phyloP scores from a whole-genome alignment of 1,140 invertebrate species.

The Steinernema khuongi region DNA sequence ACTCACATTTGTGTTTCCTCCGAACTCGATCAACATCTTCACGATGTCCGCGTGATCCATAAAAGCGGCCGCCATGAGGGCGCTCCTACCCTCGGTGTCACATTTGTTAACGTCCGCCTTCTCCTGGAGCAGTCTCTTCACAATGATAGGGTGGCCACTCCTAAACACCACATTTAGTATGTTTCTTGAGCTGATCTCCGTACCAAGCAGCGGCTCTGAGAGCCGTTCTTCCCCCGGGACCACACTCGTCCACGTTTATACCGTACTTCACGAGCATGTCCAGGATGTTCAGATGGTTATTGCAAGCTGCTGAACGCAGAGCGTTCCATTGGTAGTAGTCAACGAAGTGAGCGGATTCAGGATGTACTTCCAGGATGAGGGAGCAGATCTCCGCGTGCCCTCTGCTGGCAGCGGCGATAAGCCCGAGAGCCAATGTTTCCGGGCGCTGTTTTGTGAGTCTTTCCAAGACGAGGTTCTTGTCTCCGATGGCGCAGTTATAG shows the following conservation, averaged over 20 bases:
- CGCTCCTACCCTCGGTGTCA: conserved; percentile 35
- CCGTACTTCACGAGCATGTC: conserved; percentile 26
- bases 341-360: not conserved
- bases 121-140: conserved; percentile 25
- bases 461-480: conserved; percentile 17
- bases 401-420: conserved; percentile 29
- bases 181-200: not conserved
- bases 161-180: not conserved
- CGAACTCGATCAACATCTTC: conserved; percentile 18
- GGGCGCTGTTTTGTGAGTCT: not conserved
- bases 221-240: conserved; percentile 37
- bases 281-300: conserved; percentile 22
- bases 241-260: conserved; percentile 31
- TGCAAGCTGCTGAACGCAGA: conserved; percentile 33
- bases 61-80: conserved; percentile 38
- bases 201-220: conserved; percentile 36
- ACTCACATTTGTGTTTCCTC: conserved; percentile 25
- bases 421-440: not conserved
- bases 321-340: conserved; percentile 29
- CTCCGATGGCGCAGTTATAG: conserved; percentile 28
- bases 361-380: conserved; percentile 21
- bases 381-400: conserved; percentile 31
- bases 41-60: conserved; percentile 35
- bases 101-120: conserved; percentile 29
- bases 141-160: not conserved